phyloP scores from a whole-genome alignment of 2,888 invertebrate genomes.

The Lasius platythorax region DNA sequence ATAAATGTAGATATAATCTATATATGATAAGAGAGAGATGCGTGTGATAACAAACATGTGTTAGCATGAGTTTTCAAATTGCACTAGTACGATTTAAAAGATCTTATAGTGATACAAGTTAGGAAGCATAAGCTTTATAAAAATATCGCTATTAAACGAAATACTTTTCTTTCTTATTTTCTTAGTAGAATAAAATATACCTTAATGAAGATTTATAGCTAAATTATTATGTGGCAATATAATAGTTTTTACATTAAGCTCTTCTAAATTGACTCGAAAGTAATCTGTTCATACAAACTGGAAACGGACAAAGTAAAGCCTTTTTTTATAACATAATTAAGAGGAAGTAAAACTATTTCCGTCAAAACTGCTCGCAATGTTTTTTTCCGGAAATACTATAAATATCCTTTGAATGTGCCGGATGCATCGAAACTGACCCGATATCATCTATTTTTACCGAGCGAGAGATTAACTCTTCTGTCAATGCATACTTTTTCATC shows the following conservation, averaged over 20 bases:
- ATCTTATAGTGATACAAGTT: too few relatives aligned
- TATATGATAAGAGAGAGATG: too few relatives aligned
- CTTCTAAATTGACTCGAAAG: not conserved
- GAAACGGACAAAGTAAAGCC: not conserved
- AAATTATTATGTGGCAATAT: not conserved
- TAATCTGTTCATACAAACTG: not conserved
- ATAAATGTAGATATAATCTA: too few relatives aligned
- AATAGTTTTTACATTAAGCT: not conserved
- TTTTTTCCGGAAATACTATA: not conserved
- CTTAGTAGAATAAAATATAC: not conserved
- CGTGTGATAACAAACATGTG: too few relatives aligned
- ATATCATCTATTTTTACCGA: conserved; percentile 54
- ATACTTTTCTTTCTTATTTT: not conserved
- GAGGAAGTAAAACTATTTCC: not conserved
- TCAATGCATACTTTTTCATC: too few relatives aligned
- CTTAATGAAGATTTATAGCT: not conserved
- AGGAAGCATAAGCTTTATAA: too few relatives aligned
- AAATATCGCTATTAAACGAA: too few relatives aligned
- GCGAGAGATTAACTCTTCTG: too few relatives aligned
- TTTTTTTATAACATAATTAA: not conserved
- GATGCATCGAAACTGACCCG: not conserved
- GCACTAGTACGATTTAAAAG: too few relatives aligned
- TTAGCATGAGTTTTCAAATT: too few relatives aligned
- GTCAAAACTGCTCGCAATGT: not conserved
- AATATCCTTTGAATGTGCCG: not conserved